These are phyloP conservation scores for Neria commutata DNA, from an alignment of 2,888 invertebrate species.

Conservation along the genomic window DNA sequence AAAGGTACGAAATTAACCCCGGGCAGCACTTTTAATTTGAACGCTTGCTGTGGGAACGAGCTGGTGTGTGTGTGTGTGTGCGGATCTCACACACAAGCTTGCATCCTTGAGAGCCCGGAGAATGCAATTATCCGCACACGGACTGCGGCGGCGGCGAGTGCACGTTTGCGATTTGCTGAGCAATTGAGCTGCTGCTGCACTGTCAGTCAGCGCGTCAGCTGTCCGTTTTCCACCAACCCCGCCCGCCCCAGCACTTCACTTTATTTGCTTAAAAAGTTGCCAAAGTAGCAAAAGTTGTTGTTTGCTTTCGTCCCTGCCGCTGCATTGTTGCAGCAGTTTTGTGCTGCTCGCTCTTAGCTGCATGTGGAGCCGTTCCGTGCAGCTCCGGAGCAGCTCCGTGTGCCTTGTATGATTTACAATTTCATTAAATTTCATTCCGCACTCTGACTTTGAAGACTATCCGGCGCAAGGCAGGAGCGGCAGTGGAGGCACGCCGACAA, in stretches of 20 bases:
- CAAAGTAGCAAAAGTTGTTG: not conserved
- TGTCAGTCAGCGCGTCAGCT: not conserved
- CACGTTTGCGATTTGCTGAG: not conserved
- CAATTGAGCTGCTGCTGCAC: conserved; percentile 1
- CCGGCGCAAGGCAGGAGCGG: not conserved
- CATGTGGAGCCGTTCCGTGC: not conserved
- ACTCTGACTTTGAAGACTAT: conserved; percentile 1
- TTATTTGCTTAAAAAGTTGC: conserved; percentile 1
- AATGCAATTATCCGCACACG: conserved; percentile 2
- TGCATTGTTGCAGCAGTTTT: conserved; percentile 27
- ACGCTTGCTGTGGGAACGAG: not conserved
- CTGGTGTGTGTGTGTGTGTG: not conserved
- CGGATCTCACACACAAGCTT: not conserved
- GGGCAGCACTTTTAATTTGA: not conserved
- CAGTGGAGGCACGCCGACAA: not conserved
- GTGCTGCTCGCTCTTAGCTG: not conserved
- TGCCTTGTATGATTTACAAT: conserved; percentile 4
- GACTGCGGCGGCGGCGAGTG: not conserved
- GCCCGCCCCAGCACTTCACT: not conserved
- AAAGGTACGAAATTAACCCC: not conserved
- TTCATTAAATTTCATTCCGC: conserved; percentile 2
- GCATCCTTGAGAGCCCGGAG: not conserved
- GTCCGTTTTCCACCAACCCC: not conserved
- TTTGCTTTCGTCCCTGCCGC: conserved; percentile 4
- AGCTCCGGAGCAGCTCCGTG: not conserved